These are phyloP conservation scores for Porites rus DNA, from an alignment of 92 coral and sea anemone species.

Conservation along the genomic window DNA sequence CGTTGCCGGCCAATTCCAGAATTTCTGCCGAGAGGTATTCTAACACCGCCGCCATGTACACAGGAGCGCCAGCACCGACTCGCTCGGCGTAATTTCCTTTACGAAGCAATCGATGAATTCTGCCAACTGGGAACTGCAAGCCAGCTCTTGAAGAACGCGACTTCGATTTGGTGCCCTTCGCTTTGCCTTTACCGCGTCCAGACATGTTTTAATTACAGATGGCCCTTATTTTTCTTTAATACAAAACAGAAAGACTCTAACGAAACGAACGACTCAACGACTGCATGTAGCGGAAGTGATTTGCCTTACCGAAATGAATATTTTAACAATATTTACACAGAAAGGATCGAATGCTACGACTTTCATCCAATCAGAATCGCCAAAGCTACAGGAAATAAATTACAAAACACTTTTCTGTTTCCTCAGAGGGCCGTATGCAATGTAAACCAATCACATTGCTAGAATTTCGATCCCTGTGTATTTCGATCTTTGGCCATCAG, in stretches of 20 bases:
- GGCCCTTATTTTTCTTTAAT: background rate
- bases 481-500: background rate
- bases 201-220: slow-evolving; percentile 18
- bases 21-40: slow-evolving; percentile 57
- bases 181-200: slow-evolving; percentile 56
- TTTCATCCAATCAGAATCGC: slow-evolving; percentile 24
- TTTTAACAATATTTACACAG: background rate
- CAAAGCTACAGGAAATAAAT: background rate
- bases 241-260: too few relatives aligned
- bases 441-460: slow-evolving; percentile 6
- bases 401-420: background rate
- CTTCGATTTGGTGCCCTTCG: slow-evolving; percentile 50
- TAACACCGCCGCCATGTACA: slow-evolving; percentile 49
- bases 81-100: slow-evolving; percentile 54
- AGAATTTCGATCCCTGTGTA: slow-evolving; percentile 8
- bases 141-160: slow-evolving; percentile 53
- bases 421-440: background rate
- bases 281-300: slow-evolving; percentile 7
- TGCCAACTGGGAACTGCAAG: slow-evolving; percentile 46
- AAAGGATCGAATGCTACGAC: background rate
- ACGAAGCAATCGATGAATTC: slow-evolving; percentile 50
- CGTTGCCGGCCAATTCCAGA: slow-evolving; percentile 49
- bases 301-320: slow-evolving; percentile 3
- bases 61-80: slow-evolving; percentile 52
- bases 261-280: background rate